phyloP scores from a whole-genome alignment of 2,888 invertebrate genomes.

The Cyclophora albipunctata region DNA sequence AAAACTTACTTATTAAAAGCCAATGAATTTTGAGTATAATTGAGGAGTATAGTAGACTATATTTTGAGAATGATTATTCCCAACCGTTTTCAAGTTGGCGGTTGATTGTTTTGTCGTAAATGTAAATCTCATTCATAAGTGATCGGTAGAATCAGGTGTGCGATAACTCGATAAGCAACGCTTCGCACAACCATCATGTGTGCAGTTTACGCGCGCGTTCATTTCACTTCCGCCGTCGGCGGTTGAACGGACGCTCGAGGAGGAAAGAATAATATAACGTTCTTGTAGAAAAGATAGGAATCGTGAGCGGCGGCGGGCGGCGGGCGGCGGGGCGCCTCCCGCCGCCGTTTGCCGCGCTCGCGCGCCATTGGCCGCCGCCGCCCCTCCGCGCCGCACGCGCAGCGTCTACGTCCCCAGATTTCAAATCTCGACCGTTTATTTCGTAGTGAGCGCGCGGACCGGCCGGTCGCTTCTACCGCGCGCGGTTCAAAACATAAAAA shows the following conservation, averaged over 20 bases:
- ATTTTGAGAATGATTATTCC: no score
- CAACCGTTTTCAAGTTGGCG: no score
- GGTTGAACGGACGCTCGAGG: constrained; percentile 65
- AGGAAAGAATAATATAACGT: constrained; percentile 71
- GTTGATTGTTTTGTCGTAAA: constrained; percentile 10
- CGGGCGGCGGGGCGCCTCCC: constrained; percentile 41
- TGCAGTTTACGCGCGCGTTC: constrained; percentile 67
- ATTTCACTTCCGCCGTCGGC: constrained; percentile 66
- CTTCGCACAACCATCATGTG: constrained; percentile 31
- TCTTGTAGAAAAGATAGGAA: constrained; percentile 68
- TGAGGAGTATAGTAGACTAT: no score
- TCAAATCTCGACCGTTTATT: constrained; percentile 77
- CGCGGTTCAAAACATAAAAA: constrained; percentile 40
- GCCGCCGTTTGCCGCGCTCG: constrained; percentile 53
- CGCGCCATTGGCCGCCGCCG: constrained; percentile 31
- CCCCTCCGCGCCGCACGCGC: constrained; percentile 55
- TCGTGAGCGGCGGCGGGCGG: constrained; percentile 23
- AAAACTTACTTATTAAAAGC: no score
- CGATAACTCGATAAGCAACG: constrained; percentile 11
- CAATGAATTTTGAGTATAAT: no score
- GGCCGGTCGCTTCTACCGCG: constrained; percentile 46
- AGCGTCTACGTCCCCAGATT: constrained; percentile 71
- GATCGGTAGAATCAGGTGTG: constrained; percentile 19
- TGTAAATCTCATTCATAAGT: constrained; percentile 23
- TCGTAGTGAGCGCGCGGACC: constrained; percentile 57